phyloP scores from a whole-genome alignment of 53 echinoderm and acorn worm species.

The Pentamera pediparva region DNA sequence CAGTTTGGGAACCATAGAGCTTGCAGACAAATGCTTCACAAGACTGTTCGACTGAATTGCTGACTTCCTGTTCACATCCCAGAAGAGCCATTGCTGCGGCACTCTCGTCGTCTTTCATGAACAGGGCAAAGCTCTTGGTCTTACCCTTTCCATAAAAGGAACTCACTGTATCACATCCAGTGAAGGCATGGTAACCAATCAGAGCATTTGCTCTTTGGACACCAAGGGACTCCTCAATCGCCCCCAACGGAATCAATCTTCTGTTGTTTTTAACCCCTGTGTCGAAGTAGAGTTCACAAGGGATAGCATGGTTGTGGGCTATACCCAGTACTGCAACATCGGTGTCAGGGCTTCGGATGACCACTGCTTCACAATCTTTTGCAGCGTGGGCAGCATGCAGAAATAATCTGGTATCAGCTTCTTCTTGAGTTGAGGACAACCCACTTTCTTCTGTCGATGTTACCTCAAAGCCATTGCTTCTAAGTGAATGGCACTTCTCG shows the following conservation, averaged over 20 bases:
- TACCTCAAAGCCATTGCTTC: not conserved
- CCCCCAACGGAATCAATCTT: not conserved
- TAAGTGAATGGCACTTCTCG: constrained; percentile 1
- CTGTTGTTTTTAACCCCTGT: not conserved
- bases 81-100: not conserved
- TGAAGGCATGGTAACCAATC: constrained; percentile 5
- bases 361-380: not conserved
- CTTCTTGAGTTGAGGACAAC: not conserved
- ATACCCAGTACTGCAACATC: constrained; percentile 22
- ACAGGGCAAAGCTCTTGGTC: not conserved
- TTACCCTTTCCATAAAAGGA: constrained; percentile 29
- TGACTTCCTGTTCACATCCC: not conserved
- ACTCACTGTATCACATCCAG: constrained; percentile 20
- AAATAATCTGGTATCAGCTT: constrained; percentile 11
- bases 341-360: constrained; percentile 16
- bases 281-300: not conserved
- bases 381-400: not conserved
- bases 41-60: not conserved
- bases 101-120: not conserved
- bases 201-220: not conserved
- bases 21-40: constrained; percentile 18
- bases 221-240: not conserved
- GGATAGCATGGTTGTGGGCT: not conserved
- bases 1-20: constrained; percentile 3
- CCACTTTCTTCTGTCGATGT: not conserved